Evolutionary conservation across 2,113 vertebrate species (phyloP).

Genomic region (Chamaea fasciata): DNA sequence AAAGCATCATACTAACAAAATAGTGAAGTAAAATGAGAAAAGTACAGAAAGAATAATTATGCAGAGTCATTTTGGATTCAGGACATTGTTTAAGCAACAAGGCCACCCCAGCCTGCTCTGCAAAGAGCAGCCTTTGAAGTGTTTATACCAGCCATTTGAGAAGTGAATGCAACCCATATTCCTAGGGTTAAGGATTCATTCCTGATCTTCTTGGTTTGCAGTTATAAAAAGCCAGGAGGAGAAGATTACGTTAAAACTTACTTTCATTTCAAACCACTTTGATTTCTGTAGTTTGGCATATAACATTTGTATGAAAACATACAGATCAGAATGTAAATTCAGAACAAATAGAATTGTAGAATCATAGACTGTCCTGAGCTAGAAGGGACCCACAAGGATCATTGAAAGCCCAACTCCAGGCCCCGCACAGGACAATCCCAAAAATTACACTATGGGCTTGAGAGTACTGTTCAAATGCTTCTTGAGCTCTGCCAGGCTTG

Average conservation of each 20-base stretch:
- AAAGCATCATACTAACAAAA: background rate
- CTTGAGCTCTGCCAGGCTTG: background rate
- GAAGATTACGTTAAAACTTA: background rate
- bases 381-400: background rate
- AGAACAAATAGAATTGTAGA: background rate
- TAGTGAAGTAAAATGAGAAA: background rate
- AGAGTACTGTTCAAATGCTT: background rate
- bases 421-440: background rate
- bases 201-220: background rate
- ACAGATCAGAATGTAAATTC: background rate
- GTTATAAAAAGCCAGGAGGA: background rate
- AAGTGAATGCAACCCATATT: background rate
- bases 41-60: background rate
- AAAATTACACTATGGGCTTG: background rate
- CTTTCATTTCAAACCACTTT: background rate
- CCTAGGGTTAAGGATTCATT: background rate
- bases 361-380: background rate
- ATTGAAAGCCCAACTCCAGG: background rate
- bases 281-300: background rate
- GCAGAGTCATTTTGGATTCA: background rate
- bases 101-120: background rate
- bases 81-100: background rate
- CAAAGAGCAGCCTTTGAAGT: background rate
- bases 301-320: background rate
- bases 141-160: background rate